These are phyloP conservation scores for Sminthurides bifidus DNA, from an alignment of 1,140 invertebrate species.

Conservation along the genomic window DNA sequence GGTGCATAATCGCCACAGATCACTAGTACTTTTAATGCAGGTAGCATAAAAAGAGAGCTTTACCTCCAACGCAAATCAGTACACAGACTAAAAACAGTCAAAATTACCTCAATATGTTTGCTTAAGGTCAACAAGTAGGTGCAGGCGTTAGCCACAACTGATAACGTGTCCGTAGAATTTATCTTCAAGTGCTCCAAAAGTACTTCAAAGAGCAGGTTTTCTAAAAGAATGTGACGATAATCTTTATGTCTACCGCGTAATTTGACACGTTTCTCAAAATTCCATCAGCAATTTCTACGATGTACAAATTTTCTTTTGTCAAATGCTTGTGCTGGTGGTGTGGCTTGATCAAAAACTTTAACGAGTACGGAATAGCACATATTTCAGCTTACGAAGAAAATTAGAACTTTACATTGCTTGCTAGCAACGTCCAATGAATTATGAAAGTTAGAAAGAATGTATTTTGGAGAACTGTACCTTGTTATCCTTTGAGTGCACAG, in stretches of 20 bases:
- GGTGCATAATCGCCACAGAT: not conserved
- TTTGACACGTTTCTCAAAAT: conserved; percentile 89
- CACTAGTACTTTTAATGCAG: not conserved
- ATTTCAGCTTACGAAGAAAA: conserved; percentile 54
- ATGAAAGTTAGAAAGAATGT: not conserved
- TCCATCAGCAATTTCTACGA: conserved; percentile 89
- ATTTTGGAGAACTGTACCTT: conserved; percentile 43
- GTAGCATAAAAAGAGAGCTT: not conserved
- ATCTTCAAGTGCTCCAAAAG: conserved; percentile 81
- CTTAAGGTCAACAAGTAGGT: conserved; percentile 93
- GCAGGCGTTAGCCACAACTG: conserved; percentile 90
- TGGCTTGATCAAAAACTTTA: conserved; percentile 81
- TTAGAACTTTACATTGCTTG: not conserved
- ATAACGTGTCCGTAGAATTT: conserved; percentile 83
- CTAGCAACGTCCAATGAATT: not conserved
- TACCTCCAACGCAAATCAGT: not conserved
- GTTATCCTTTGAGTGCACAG: conserved; percentile 84
- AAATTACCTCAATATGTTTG: conserved; percentile 35
- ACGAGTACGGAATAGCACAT: conserved; percentile 61
- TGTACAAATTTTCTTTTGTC: conserved; percentile 60
- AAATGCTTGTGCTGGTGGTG: too few relatives aligned
- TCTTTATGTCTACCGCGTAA: conserved; percentile 71
- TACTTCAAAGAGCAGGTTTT: conserved; percentile 76
- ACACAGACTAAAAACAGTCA: not conserved
- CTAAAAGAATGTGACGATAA: conserved; percentile 56